These are phyloP conservation scores for Pachypeltis micranthus DNA, from an alignment of 1,140 invertebrate species.

Conservation along the genomic window DNA sequence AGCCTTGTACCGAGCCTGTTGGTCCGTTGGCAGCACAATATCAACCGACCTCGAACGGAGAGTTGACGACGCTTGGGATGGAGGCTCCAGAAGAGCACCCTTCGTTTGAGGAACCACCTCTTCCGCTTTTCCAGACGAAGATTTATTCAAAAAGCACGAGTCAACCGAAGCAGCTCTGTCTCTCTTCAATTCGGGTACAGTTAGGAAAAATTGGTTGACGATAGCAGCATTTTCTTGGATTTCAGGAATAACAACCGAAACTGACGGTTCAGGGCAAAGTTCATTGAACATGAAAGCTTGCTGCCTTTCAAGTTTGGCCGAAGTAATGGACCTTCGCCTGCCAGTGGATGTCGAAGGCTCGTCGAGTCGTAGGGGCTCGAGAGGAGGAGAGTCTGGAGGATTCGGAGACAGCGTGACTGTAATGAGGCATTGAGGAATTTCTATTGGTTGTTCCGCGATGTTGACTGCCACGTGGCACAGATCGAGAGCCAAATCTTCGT, in stretches of 20 bases:
- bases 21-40: constrained; percentile 76
- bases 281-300: constrained; percentile 55
- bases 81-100: constrained; percentile 37
- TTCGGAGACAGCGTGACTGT: constrained; percentile 54
- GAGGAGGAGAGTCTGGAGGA: constrained; percentile 42
- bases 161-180: constrained; percentile 75
- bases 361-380: constrained; percentile 40
- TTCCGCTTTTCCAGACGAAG: constrained; percentile 50
- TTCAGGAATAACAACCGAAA: constrained; percentile 33
- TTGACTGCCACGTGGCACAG: constrained; percentile 14
- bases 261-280: constrained; percentile 37
- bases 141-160: constrained; percentile 64
- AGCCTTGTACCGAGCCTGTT: constrained; percentile 71
- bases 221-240: constrained; percentile 29
- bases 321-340: constrained; percentile 35
- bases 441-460: constrained; percentile 11
- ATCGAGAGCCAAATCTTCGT: constrained; percentile 35
- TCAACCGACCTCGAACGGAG: constrained; percentile 79
- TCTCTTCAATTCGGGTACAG: constrained; percentile 66
- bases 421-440: constrained; percentile 38
- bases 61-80: constrained; percentile 29
- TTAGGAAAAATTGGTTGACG: constrained; percentile 61
- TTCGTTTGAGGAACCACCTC: constrained; percentile 39
- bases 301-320: constrained; percentile 55
- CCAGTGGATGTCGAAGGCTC: constrained; percentile 39